Evolutionary conservation across 1,140 invertebrate genomes (phyloP).

Genomic region (Tribolium madens): DNA sequence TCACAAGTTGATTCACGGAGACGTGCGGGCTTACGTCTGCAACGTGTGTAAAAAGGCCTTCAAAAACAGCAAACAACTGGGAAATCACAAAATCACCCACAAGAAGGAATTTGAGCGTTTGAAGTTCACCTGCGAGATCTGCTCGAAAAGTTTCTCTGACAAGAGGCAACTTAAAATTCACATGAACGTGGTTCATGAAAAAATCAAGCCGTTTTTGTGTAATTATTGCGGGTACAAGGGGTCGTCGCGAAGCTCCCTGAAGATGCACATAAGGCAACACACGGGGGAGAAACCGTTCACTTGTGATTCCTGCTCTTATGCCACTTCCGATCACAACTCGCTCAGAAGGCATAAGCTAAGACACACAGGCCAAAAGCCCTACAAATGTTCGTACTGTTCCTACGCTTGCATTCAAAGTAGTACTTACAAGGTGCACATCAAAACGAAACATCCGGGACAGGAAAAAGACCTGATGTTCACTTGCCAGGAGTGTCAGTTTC

Average conservation of each 20-base stretch:
- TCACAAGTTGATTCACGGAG: conserved; percentile 77
- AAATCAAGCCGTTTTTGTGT: conserved; percentile 79
- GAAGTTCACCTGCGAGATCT: conserved; percentile 70
- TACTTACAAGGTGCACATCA: conserved; percentile 74
- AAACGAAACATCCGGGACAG: conserved; percentile 70
- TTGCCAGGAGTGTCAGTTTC: conserved; percentile 69
- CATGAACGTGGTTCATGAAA: conserved; percentile 75
- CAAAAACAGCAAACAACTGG: conserved; percentile 81
- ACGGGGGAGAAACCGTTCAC: conserved; percentile 86
- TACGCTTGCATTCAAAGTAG: conserved; percentile 78
- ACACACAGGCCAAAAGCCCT: conserved; percentile 80
- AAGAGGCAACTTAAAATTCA: conserved; percentile 73
- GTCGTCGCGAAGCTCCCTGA: conserved; percentile 73
- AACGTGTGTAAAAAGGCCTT: conserved; percentile 80
- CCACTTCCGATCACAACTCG: conserved; percentile 84
- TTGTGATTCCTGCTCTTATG: conserved; percentile 82
- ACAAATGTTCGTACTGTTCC: conserved; percentile 78
- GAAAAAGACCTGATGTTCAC: conserved; percentile 67
- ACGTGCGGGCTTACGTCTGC: conserved; percentile 74
- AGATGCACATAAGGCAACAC: conserved; percentile 81
- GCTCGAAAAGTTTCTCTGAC: conserved; percentile 72
- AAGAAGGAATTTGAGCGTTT: conserved; percentile 61
- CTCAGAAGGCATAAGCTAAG: conserved; percentile 82
- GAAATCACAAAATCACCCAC: conserved; percentile 74
- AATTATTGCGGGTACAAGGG: conserved; percentile 78